These are phyloP conservation scores for Aricia agestis DNA, from an alignment of 1,140 invertebrate genomes.

Conservation along the genomic window DNA sequence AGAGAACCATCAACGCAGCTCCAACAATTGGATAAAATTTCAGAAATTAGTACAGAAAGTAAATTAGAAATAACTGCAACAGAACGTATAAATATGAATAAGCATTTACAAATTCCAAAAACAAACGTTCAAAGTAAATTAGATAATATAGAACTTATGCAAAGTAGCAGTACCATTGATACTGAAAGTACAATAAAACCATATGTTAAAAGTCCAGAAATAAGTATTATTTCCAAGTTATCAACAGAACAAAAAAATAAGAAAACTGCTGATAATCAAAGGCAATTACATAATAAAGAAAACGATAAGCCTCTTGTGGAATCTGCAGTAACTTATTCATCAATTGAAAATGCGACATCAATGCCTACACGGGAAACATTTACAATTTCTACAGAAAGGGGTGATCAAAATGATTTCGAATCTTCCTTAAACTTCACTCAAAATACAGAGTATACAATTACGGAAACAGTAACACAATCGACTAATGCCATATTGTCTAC, in stretches of 20 bases:
- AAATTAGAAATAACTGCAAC: constrained; percentile 21
- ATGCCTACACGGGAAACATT: background rate
- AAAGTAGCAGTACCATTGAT: constrained; percentile 54
- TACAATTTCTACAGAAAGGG: background rate
- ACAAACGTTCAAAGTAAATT: constrained; percentile 34
- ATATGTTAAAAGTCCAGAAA: constrained; percentile 47
- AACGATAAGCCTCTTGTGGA: background rate
- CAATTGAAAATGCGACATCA: background rate
- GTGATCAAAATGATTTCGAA: background rate
- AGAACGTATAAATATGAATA: constrained; percentile 19
- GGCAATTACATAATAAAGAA: constrained; percentile 46
- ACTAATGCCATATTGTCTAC: too few species aligned
- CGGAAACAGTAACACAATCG: background rate
- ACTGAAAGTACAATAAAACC: constrained; percentile 56
- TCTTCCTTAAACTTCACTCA: background rate
- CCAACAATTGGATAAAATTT: background rate
- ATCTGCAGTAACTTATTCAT: background rate
- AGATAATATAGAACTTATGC: constrained; percentile 45
- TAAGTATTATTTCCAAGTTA: constrained; percentile 49
- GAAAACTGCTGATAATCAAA: constrained; percentile 68
- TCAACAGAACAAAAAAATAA: constrained; percentile 67
- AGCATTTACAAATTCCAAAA: background rate
- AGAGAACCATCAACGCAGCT: background rate
- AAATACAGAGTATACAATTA: background rate
- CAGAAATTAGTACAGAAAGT: constrained; percentile 20